Evolutionary conservation across 2,797 vertebrate species (phyloP).

Genomic region (Pipistrellus pygmaeus): DNA sequence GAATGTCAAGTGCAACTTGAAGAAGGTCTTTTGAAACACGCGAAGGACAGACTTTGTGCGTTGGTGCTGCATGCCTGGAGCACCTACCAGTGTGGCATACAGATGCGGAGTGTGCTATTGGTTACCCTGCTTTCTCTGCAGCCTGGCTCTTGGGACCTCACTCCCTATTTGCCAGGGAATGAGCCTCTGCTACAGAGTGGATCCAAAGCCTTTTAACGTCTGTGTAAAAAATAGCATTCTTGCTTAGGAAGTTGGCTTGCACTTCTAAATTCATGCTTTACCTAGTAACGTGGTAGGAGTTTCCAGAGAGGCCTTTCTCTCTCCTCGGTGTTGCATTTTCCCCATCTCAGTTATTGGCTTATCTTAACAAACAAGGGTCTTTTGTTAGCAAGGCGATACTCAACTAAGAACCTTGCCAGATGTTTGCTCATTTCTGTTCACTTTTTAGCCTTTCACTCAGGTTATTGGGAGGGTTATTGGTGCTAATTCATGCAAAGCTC

Average conservation of each 20-base stretch:
- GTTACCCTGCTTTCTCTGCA: background rate
- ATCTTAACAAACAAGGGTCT: background rate
- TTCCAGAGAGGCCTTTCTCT: background rate
- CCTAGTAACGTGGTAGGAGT: background rate
- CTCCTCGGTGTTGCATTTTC: background rate
- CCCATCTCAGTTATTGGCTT: background rate
- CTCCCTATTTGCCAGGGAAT: background rate
- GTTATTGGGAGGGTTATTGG: background rate
- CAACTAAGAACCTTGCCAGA: background rate
- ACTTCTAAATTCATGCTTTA: background rate
- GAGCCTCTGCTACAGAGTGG: background rate
- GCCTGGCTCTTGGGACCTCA: background rate
- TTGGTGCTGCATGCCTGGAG: background rate
- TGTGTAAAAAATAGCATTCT: background rate
- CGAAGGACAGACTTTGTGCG: background rate
- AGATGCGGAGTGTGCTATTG: background rate
- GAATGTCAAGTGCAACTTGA: slow-evolving; percentile 76
- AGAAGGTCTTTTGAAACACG: slow-evolving; percentile 71
- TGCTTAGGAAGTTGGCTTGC: background rate
- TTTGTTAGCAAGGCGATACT: background rate
- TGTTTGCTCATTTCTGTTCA: background rate
- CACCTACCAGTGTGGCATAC: background rate
- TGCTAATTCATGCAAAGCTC: background rate
- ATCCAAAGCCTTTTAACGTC: background rate
- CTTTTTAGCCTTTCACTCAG: background rate